These are phyloP conservation scores for Limnephilus rhombicus DNA, from an alignment of 2,888 invertebrate species.

Conservation along the genomic window DNA sequence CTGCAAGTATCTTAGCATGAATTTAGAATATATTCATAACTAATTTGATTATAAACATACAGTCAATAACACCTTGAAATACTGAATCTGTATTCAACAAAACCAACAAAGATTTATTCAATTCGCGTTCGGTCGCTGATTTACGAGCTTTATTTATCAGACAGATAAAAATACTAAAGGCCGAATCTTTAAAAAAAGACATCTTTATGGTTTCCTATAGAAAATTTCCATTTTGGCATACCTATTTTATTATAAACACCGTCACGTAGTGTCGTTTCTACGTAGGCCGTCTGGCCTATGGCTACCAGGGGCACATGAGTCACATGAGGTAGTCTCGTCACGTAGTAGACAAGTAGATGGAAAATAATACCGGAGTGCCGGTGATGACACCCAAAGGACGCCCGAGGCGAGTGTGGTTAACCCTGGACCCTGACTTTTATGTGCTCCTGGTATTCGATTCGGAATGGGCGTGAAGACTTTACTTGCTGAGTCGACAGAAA, in stretches of 20 bases:
- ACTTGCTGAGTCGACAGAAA: neutral
- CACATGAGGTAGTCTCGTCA: slow-evolving; percentile 33
- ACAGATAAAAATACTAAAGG: neutral
- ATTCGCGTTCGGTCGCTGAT: neutral
- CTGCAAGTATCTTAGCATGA: too few relatives aligned
- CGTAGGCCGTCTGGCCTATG: slow-evolving; percentile 5
- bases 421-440: slow-evolving; percentile 6
- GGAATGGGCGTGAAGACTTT: neutral
- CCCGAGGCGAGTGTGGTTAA: slow-evolving; percentile 23
- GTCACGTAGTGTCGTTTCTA: neutral
- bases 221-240: neutral
- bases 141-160: neutral
- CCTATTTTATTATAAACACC: neutral
- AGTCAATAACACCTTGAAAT: neutral
- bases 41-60: neutral
- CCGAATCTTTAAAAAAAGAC: neutral
- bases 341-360: slow-evolving; percentile 14
- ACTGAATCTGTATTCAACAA: neutral
- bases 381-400: neutral
- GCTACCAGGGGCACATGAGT: slow-evolving; percentile 35
- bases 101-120: neutral
- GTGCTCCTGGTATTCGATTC: slow-evolving; percentile 15
- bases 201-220: neutral
- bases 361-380: neutral
- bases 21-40: too few relatives aligned